These are phyloP conservation scores for Campaea margaritaria DNA, from an alignment of 2,888 invertebrate genomes.

Conservation along the genomic window DNA sequence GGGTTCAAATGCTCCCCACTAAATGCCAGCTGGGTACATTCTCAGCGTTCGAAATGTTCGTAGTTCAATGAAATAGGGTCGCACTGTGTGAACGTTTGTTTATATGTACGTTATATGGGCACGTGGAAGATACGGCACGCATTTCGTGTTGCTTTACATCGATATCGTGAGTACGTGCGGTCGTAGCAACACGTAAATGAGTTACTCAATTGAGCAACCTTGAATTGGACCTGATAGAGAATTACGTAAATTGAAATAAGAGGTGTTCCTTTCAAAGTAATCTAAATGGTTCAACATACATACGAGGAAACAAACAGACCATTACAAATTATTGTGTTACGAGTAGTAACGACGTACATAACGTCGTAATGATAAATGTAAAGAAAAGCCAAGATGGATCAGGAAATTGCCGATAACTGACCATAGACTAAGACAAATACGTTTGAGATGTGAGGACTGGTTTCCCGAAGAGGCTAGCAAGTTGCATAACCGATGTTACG, in stretches of 20 bases:
- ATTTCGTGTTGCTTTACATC: conserved; percentile 38
- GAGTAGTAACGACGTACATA: not conserved
- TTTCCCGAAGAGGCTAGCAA: conserved; percentile 26
- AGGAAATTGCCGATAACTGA: conserved; percentile 20
- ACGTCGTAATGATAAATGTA: not conserved
- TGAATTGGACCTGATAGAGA: conserved; percentile 23
- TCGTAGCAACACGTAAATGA: conserved; percentile 36
- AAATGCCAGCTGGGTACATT: conserved; percentile 60
- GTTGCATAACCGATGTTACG: conserved; percentile 47
- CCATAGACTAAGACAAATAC: conserved; percentile 29
- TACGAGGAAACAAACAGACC: not conserved
- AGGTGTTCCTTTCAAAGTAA: not conserved
- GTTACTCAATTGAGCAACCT: conserved; percentile 34
- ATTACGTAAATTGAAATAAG: conserved; percentile 29
- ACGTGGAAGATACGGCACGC: conserved; percentile 50
- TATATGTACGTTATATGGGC: conserved; percentile 37
- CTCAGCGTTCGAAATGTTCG: conserved; percentile 53
- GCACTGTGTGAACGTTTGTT: conserved; percentile 44
- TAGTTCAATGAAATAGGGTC: conserved; percentile 66
- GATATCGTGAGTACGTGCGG: conserved; percentile 16
- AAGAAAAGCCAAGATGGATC: not conserved
- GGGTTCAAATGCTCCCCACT: conserved; percentile 66
- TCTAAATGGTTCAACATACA: not conserved
- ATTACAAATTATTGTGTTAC: not conserved
- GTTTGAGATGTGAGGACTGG: conserved; percentile 28